Percentiles rank a stretch among this genome's conserved stretches.
These are phyloP conservation scores for Porites evermanni DNA, from an alignment of 92 coral and sea anemone species.

Conservation along the genomic window DNA sequence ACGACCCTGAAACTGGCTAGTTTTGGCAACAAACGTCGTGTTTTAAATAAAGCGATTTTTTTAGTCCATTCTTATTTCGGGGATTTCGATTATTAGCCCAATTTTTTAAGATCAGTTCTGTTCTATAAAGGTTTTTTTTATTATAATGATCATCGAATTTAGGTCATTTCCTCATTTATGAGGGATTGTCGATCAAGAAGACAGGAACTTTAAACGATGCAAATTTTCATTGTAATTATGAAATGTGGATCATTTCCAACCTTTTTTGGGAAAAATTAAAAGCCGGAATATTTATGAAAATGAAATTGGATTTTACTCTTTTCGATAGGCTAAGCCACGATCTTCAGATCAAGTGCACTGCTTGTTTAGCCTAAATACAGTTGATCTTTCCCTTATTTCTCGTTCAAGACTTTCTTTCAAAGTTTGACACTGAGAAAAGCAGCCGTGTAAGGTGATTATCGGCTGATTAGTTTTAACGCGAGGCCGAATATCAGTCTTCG, in stretches of 20 bases:
- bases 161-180: slow-evolving; percentile 4
- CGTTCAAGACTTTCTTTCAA: background rate
- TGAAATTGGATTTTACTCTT: background rate
- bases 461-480: background rate
- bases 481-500: background rate
- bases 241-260: slow-evolving; percentile 12
- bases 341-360: background rate
- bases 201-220: background rate
- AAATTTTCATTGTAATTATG: slow-evolving; percentile 4
- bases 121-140: background rate
- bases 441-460: too few species aligned
- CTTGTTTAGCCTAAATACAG: background rate
- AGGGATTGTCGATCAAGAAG: background rate
- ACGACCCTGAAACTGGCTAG: slow-evolving; percentile 3
- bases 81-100: background rate
- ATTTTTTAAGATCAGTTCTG: background rate
- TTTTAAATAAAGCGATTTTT: background rate
- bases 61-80: background rate
- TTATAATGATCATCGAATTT: background rate
- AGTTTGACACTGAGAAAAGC: too few species aligned
- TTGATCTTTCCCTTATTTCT: background rate
- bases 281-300: background rate
- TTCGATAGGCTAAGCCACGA: background rate
- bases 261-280: slow-evolving; percentile 1
- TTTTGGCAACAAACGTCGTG: background rate